A percentile compares a stretch with the other conserved stretches of the same genome.
These are phyloP conservation scores for Drosophila navojoa DNA, from an alignment of 1,140 invertebrate genomes.

Conservation along the genomic window DNA sequence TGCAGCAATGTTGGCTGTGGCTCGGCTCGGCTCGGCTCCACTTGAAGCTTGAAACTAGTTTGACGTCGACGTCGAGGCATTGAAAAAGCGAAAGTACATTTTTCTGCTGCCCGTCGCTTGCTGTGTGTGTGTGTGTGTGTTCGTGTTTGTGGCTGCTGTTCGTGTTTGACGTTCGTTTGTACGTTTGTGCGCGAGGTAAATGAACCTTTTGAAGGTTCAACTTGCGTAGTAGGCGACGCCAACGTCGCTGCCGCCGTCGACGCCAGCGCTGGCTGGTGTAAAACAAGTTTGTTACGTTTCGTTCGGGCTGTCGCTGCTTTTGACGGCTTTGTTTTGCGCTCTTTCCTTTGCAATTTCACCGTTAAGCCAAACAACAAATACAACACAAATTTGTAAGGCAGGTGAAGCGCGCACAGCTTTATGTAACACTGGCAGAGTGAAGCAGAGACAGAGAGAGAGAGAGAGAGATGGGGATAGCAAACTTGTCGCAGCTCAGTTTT, in stretches of 20 bases:
- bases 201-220: constrained; percentile 84
- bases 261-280: constrained; percentile 41
- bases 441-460: too few relatives aligned
- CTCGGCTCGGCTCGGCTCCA: constrained; percentile 33
- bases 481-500: constrained; percentile 26
- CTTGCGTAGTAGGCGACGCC: constrained; percentile 72
- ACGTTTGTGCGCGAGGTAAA: constrained; percentile 70
- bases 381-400: constrained; percentile 47
- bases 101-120: constrained; percentile 55
- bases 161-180: constrained; percentile 39
- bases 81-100: constrained; percentile 84
- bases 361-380: constrained; percentile 57
- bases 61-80: constrained; percentile 80
- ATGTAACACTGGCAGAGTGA: constrained; percentile 52
- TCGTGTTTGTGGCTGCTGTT: constrained; percentile 27
- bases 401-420: constrained; percentile 68
- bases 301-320: constrained; percentile 33
- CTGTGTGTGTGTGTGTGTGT: not conserved
- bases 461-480: constrained; percentile 16
- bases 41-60: constrained; percentile 76
- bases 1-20: constrained; percentile 59
- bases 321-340: constrained; percentile 51
- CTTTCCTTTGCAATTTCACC: constrained; percentile 79
- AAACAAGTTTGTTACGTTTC: constrained; percentile 81
- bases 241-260: not conserved